Base-by-base conservation (phyloP, 2,797 vertebrate species). In the Syncerus caffer region DNA sequence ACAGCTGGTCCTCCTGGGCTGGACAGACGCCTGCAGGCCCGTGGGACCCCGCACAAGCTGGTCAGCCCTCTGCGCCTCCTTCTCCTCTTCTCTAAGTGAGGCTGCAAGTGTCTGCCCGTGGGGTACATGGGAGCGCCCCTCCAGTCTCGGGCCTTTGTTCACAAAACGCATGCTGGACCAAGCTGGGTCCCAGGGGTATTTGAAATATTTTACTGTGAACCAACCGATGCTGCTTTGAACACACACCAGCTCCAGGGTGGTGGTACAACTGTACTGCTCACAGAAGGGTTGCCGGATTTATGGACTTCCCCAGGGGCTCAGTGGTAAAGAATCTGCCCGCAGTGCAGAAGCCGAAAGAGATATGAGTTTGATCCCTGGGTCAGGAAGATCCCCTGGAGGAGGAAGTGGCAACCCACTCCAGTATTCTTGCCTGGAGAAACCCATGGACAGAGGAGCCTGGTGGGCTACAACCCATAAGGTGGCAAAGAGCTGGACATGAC, bases 201-300 rank as follows among this genome's bases (percentile, higher is more conserved):
- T 58, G 85, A 88, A 62, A 13, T 80, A 27, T 29, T 71, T 71
- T 13, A 15, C 67, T 62, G 42, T 53, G 50, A 25, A 17, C 31
- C 55, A 14, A 29, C 14, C 4, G 19, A 31, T 0, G 1, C 23
- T 0, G 1, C n/a, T 71, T 25, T 14, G 31, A n/a, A 29, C 23
- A 4, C 71, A 23, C 6, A 3, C 16, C 4, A 76, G 7, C 38
- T 13, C 15, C 15, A 4, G 47, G 71, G 58, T 19, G 2, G 34
- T 25, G 21, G 0, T 34, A 25, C 0, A 13, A 10, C 42, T 1
- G 1, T n/a, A 58, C 34, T 29, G 31, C 47, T 57, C 1, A 0
- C 1, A 17, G 57, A 9, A 67, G 27, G 38, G 50, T 25, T 4
- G 3, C 1, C 0, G 23, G 17, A 15, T 12, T 74, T 0, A 3